Conservation (phyloP, 2,113 vertebrate genomes). For the Poecilia latipinna region DNA sequence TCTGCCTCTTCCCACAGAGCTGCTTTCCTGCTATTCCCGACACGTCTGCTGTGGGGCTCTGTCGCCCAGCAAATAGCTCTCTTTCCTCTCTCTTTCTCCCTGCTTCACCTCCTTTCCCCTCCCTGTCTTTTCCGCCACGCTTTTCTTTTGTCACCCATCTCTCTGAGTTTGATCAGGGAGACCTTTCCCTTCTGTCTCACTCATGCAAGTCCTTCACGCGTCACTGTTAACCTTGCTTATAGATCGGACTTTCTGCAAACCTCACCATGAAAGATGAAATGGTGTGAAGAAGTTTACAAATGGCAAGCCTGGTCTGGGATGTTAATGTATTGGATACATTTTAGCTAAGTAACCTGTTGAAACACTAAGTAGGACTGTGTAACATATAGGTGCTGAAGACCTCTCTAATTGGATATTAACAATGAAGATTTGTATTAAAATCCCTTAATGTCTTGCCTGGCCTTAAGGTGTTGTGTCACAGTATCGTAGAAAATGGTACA, state of each 20-base stretch:
- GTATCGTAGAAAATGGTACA: constrained; percentile 53
- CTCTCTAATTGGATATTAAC: constrained; percentile 59
- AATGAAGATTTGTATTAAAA: constrained; percentile 64
- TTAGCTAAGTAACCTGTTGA: constrained; percentile 11
- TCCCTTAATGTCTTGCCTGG: constrained; percentile 55
- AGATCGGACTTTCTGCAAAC: constrained; percentile 43
- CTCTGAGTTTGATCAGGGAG: constrained; percentile 46
- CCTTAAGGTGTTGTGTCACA: constrained; percentile 63
- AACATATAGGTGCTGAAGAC: constrained; percentile 35
- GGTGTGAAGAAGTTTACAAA: constrained; percentile 8
- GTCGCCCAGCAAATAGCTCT: constrained; percentile 77
- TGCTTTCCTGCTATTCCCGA: constrained; percentile 75
- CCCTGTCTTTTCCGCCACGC: constrained; percentile 34
- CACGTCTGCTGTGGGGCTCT: constrained; percentile 83
- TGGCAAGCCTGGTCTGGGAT: constrained; percentile 15
- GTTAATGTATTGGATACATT: constrained; percentile 3
- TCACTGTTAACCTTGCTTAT: constrained; percentile 33
- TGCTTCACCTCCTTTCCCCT: constrained; percentile 24
- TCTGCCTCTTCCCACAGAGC: neutral
- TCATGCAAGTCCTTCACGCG: constrained; percentile 52
- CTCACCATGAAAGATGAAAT: constrained; percentile 32
- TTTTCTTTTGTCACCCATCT: constrained; percentile 63
- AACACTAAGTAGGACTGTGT: constrained; percentile 18
- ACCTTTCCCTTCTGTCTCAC: constrained; percentile 32
- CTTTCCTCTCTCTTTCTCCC: constrained; percentile 28